phyloP scores from a whole-genome alignment of 2,888 invertebrate species.

The Cartodere bifasciata region DNA sequence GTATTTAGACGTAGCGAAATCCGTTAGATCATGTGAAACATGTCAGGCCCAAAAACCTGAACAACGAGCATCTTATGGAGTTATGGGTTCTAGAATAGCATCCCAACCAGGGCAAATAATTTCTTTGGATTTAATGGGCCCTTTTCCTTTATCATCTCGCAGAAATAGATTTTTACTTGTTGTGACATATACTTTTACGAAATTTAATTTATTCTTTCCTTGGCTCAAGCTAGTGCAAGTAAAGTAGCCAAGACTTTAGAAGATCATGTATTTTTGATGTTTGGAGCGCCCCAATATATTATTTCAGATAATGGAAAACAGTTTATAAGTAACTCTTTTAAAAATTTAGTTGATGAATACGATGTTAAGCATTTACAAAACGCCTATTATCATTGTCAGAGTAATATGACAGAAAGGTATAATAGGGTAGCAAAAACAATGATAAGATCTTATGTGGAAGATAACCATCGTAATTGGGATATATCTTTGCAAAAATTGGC shows the following conservation, averaged over 20 bases:
- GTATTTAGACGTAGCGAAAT: constrained; percentile 7
- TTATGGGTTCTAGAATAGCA: too few relatives aligned
- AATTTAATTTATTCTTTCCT: constrained; percentile 11
- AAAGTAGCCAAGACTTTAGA: constrained; percentile 9
- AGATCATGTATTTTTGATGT: constrained; percentile 12
- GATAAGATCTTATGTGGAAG: too few relatives aligned
- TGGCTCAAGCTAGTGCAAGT: constrained; percentile 9
- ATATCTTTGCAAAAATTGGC: too few relatives aligned
- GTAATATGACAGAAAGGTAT: too few relatives aligned
- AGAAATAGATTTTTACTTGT: constrained; percentile 10
- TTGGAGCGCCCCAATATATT: constrained; percentile 15
- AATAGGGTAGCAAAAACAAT: too few relatives aligned
- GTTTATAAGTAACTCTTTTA: too few relatives aligned
- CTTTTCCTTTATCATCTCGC: constrained; percentile 9
- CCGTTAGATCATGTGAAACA: constrained; percentile 7
- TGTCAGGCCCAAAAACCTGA: constrained; percentile 6
- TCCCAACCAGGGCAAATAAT: constrained; percentile 15
- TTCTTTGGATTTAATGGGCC: constrained; percentile 14
- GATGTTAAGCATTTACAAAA: too few relatives aligned
- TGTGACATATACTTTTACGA: constrained; percentile 12
- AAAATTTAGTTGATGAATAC: too few relatives aligned
- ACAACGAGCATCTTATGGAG: constrained; percentile 5
- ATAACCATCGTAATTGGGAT: too few relatives aligned
- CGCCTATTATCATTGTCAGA: too few relatives aligned
- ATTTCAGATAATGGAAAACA: too few relatives aligned